A percentile compares a stretch with the other conserved stretches of the same genome.
Evolutionary conservation across 2,888 invertebrate genomes (phyloP).

Genomic region (Aradus depressus): DNA sequence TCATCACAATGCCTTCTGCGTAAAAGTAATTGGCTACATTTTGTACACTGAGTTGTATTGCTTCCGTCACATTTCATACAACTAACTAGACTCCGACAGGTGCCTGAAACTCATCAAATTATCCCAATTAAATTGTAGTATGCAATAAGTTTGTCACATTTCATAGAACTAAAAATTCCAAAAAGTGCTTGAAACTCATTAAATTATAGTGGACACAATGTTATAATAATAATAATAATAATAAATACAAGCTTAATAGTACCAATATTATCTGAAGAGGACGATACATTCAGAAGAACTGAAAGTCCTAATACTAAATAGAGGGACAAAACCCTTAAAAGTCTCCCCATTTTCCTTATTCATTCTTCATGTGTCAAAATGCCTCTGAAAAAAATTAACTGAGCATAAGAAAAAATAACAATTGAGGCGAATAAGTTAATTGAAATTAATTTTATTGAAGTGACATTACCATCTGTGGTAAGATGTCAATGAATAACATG

Average conservation of each 20-base stretch:
- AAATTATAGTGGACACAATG: neutral
- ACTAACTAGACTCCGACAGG: slow-evolving; percentile 24
- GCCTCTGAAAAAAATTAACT: neutral
- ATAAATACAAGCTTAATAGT: neutral
- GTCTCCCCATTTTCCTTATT: slow-evolving; percentile 14
- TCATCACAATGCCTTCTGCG: slow-evolving; percentile 42
- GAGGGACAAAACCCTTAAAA: slow-evolving; percentile 16
- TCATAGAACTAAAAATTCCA: too few species aligned
- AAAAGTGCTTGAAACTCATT: too few species aligned
- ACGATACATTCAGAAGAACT: neutral
- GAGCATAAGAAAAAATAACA: neutral
- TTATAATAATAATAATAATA: neutral
- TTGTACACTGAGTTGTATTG: slow-evolving; percentile 28
- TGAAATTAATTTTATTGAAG: neutral
- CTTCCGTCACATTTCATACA: slow-evolving; percentile 29
- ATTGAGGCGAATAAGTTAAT: too few species aligned
- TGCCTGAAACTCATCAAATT: slow-evolving; percentile 46
- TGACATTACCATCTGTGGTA: slow-evolving; percentile 2
- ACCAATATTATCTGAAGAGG: slow-evolving; percentile 4
- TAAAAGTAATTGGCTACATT: slow-evolving; percentile 31
- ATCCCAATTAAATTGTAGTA: too few species aligned
- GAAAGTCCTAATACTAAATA: neutral
- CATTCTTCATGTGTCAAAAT: slow-evolving; percentile 12
- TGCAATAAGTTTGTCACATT: too few species aligned
- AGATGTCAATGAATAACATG: neutral